Percentiles rank a stretch among this genome's conserved stretches.
Evolutionary conservation across 2,797 vertebrate genomes (phyloP).

Genomic region (Gymnodraco acuticeps): DNA sequence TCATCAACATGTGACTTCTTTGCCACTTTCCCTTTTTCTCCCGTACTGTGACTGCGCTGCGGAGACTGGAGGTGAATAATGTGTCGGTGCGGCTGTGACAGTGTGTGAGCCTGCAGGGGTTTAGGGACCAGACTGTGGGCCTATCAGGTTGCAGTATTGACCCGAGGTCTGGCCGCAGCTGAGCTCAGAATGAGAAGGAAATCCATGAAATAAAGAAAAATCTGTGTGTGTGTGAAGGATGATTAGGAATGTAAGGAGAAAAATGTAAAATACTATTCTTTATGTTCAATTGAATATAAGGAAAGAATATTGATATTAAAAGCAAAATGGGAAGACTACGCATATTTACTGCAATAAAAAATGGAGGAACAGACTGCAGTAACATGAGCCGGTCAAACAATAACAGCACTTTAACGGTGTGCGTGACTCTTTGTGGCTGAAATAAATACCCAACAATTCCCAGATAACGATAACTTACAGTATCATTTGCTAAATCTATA

Average conservation of each 20-base stretch:
- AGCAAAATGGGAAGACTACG: background rate
- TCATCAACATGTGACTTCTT: constrained; percentile 60
- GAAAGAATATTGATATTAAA: background rate
- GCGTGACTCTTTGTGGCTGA: constrained; percentile 20
- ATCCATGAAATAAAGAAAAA: constrained; percentile 38
- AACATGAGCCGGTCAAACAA: constrained; percentile 31
- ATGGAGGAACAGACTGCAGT: background rate
- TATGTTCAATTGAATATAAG: constrained; percentile 5
- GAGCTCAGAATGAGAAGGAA: constrained; percentile 24
- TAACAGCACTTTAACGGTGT: constrained; percentile 8
- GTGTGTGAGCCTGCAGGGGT: constrained; percentile 55
- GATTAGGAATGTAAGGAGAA: background rate
- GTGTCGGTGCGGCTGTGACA: constrained; percentile 73
- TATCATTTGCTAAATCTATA: constrained; percentile 39
- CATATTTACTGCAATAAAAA: background rate
- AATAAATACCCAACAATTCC: constrained; percentile 42
- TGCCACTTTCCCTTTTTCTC: background rate
- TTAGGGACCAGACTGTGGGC: constrained; percentile 63
- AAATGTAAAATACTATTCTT: background rate
- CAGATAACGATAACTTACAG: constrained; percentile 35
- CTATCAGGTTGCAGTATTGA: constrained; percentile 69
- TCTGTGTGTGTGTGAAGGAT: background rate
- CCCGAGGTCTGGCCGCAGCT: constrained; percentile 64
- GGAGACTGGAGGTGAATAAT: constrained; percentile 69
- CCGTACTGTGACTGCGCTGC: constrained; percentile 45